Evolutionary conservation across 2,888 invertebrate species (phyloP).

Genomic region (Helicoverpa assulta): DNA sequence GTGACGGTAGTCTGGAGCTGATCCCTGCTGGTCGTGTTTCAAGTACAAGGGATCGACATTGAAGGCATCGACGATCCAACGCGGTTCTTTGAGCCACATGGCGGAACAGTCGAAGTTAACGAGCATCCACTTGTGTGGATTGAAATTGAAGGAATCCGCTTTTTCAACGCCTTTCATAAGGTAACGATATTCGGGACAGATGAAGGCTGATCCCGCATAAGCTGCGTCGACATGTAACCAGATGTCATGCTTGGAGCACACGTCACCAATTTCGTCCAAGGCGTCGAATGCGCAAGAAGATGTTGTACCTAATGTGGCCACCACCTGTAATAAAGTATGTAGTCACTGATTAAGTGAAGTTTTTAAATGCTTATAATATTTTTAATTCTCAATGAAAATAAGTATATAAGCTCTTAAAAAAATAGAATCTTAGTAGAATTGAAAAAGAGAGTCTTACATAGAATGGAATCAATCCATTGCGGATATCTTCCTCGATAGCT

Average conservation of each 20-base stretch:
- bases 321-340: slow-evolving; percentile 88
- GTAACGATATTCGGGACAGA: slow-evolving; percentile 98
- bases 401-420: background rate
- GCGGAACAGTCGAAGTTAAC: slow-evolving; percentile 99
- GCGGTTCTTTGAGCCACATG: slow-evolving; percentile 98
- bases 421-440: background rate
- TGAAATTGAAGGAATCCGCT: slow-evolving; percentile 99
- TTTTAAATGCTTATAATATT: background rate
- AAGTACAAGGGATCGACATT: slow-evolving; percentile 99
- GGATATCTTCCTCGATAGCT: slow-evolving; percentile 96
- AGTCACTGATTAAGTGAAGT: slow-evolving; percentile 7
- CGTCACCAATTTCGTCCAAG: slow-evolving; percentile 96
- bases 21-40: slow-evolving; percentile 97
- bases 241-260: slow-evolving; percentile 93
- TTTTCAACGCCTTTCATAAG: slow-evolving; percentile 96
- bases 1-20: slow-evolving; percentile 98
- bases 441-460: slow-evolving; percentile 92
- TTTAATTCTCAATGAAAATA: too few relatives aligned
- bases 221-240: slow-evolving; percentile 99
- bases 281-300: slow-evolving; percentile 98
- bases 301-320: slow-evolving; percentile 98
- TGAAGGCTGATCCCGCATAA: slow-evolving; percentile 98
- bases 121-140: slow-evolving; percentile 99
- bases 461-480: slow-evolving; percentile 98
- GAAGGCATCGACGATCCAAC: slow-evolving; percentile 97